phyloP scores from a whole-genome alignment of 2,113 vertebrate genomes.

The Gymnogyps californianus region DNA sequence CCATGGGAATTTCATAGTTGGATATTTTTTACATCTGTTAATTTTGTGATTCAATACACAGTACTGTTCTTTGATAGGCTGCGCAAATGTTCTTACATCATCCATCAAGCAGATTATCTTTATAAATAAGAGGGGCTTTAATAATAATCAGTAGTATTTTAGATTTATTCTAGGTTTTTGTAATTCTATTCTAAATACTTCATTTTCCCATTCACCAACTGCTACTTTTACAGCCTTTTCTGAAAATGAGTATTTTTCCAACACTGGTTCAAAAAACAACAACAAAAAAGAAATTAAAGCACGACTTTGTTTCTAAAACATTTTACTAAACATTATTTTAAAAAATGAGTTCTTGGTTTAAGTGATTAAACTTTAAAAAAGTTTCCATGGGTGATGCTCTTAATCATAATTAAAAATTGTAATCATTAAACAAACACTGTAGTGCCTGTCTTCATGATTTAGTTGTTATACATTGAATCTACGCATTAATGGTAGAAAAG shows the following conservation, averaged over 20 bases:
- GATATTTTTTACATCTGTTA: neutral
- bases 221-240: neutral
- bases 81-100: neutral
- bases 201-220: neutral
- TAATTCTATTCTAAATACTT: neutral
- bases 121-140: neutral
- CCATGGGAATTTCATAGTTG: neutral
- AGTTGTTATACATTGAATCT: conserved; percentile 24
- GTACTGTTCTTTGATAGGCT: neutral
- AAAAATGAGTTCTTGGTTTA: conserved; percentile 31
- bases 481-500: neutral
- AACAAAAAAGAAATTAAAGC: neutral
- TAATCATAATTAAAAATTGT: conserved; percentile 23
- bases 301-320: neutral
- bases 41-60: neutral
- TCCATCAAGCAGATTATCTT: neutral
- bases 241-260: neutral
- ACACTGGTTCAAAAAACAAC: neutral
- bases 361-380: neutral
- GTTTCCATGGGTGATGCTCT: neutral
- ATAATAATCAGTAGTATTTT: neutral
- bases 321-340: conserved; percentile 21
- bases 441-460: conserved; percentile 21
- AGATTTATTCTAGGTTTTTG: neutral
- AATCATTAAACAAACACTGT: conserved; percentile 47